Conservation (phyloP, 2,113 vertebrate species). For the Podocnemis expansa region DNA sequence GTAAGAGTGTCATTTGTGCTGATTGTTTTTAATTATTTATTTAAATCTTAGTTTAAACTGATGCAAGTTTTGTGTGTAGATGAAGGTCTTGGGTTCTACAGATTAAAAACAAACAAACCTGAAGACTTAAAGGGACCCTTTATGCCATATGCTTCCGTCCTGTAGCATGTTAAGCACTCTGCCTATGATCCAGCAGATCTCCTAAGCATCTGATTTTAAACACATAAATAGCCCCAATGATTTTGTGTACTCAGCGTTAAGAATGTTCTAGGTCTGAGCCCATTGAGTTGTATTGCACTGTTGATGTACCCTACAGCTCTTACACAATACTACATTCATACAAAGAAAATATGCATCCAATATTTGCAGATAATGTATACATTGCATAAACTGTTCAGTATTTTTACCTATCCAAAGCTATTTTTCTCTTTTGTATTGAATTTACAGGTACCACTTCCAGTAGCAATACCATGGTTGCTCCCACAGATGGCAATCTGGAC, state of each 20-base stretch:
- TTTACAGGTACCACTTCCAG: constrained; percentile 94
- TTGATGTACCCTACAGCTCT: neutral
- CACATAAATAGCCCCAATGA: neutral
- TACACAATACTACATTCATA: neutral
- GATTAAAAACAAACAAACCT: neutral
- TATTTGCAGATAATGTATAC: neutral
- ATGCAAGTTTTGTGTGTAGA: neutral
- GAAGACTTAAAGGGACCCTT: neutral
- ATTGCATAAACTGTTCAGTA: neutral
- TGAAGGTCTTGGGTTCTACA: neutral
- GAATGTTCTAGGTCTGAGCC: neutral
- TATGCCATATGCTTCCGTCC: neutral
- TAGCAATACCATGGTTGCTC: constrained; percentile 99
- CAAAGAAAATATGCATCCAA: neutral
- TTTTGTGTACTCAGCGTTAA: neutral
- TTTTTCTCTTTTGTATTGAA: neutral
- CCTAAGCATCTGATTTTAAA: neutral
- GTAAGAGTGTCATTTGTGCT: neutral
- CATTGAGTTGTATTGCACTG: neutral
- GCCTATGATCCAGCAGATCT: neutral
- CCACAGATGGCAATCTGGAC: constrained; percentile 88
- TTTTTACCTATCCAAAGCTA: neutral
- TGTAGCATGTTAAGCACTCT: neutral
- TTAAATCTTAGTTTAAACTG: neutral
- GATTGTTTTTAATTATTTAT: neutral